Percentiles rank a stretch among this genome's conserved stretches.
These are phyloP conservation scores for Spilogale gracilis DNA, from an alignment of 2,113 vertebrate species.

Conservation along the genomic window DNA sequence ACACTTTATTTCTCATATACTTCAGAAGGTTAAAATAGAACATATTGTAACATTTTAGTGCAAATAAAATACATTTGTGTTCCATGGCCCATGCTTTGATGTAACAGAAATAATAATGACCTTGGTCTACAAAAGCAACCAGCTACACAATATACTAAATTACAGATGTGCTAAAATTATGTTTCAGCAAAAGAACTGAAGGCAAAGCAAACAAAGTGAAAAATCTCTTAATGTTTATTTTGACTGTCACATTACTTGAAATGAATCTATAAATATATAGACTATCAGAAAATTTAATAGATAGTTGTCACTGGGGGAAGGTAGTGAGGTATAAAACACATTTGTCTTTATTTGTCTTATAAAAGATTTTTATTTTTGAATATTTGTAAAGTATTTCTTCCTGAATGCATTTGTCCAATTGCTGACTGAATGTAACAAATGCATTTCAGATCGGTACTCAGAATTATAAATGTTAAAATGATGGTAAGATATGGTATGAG, in stretches of 20 bases:
- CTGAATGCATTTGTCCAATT: not conserved
- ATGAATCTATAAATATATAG: not conserved
- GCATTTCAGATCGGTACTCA: slow-evolving; percentile 33
- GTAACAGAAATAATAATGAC: not conserved
- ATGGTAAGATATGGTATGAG: not conserved
- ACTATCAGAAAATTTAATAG: not conserved
- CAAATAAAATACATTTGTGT: not conserved
- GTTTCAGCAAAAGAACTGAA: not conserved
- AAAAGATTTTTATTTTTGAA: not conserved
- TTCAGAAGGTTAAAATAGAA: not conserved
- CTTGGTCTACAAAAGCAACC: slow-evolving; percentile 12
- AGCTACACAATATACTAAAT: not conserved
- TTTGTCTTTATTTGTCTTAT: not conserved
- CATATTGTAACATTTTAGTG: not conserved
- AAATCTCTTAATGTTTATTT: not conserved
- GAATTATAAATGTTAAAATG: not conserved
- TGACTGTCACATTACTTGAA: not conserved
- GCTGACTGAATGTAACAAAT: not conserved
- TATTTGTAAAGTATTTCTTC: not conserved
- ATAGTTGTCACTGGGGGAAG: not conserved
- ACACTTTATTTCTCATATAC: not conserved
- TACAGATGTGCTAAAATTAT: not conserved
- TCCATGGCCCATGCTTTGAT: not conserved
- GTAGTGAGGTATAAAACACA: not conserved
- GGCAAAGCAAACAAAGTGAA: not conserved